phyloP scores from a whole-genome alignment of 2,797 vertebrate genomes.

The Sarcophilus harrisii region DNA sequence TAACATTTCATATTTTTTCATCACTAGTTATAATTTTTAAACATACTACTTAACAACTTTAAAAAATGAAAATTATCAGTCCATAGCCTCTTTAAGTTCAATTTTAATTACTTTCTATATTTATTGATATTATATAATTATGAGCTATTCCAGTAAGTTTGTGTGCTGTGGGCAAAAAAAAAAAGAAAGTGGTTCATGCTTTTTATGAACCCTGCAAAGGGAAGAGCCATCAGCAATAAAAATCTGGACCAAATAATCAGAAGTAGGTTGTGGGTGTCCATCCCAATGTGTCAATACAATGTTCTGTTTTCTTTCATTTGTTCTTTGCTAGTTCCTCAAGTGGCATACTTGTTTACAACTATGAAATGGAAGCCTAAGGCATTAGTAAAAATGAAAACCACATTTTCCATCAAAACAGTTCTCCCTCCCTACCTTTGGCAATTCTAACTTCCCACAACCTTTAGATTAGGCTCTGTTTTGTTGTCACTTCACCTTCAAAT shows the following conservation, averaged over 20 bases:
- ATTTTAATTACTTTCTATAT: conserved; percentile 52
- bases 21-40: conserved; percentile 62
- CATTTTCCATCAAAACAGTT: neutral
- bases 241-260: neutral
- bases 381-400: neutral
- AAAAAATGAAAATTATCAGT: conserved; percentile 19
- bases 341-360: neutral
- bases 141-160: conserved; percentile 59
- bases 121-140: conserved; percentile 53
- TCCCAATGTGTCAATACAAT: conserved; percentile 29
- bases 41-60: conserved; percentile 36
- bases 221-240: conserved; percentile 24
- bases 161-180: conserved; percentile 11
- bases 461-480: neutral
- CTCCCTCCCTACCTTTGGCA: neutral
- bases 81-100: conserved; percentile 62
- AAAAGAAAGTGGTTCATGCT: conserved; percentile 35
- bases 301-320: conserved; percentile 9
- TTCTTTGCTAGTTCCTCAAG: conserved; percentile 22
- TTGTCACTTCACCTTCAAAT: neutral
- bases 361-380: neutral
- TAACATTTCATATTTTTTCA: conserved; percentile 50
- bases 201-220: conserved; percentile 58
- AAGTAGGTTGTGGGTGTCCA: conserved; percentile 26
- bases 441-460: neutral